Evolutionary conservation across 2,888 invertebrate species (phyloP).

Genomic region (Erebia aethiops): DNA sequence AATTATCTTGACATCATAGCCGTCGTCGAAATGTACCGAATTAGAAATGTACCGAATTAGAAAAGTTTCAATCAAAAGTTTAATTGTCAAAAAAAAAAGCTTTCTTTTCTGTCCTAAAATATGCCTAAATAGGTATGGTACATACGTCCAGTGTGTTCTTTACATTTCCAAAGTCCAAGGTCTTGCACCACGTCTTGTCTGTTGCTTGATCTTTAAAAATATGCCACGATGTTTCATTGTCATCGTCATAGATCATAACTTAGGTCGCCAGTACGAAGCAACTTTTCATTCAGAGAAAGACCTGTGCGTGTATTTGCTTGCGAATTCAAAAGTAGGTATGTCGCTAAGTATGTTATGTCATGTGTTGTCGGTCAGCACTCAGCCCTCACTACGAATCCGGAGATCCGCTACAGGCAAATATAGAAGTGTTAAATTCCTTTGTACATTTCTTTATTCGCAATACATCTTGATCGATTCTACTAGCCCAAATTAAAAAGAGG

Average conservation of each 20-base stretch:
- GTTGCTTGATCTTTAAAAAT: neutral
- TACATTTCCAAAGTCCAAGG: no score
- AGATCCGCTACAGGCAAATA: slow-evolving; percentile 59
- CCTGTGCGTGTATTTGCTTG: slow-evolving; percentile 54
- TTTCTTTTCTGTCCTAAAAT: no score
- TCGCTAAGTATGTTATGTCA: slow-evolving; percentile 63
- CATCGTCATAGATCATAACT: neutral
- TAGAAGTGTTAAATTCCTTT: slow-evolving; percentile 53
- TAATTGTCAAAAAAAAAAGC: no score
- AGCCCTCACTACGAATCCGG: slow-evolving; percentile 45
- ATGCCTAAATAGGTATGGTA: no score
- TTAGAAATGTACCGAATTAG: no score
- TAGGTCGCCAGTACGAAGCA: neutral
- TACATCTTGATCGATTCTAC: slow-evolving; percentile 34
- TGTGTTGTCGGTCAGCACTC: slow-evolving; percentile 41
- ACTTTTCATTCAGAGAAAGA: slow-evolving; percentile 31
- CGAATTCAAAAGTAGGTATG: slow-evolving; percentile 61
- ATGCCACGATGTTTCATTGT: neutral
- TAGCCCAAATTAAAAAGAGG: slow-evolving; percentile 36
- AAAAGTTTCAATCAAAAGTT: no score
- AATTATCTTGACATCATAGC: no score
- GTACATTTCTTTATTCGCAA: slow-evolving; percentile 44
- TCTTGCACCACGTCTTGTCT: no score
- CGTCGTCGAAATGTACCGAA: no score
- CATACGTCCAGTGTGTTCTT: no score